Conservation (phyloP, 1,140 invertebrate species). For the Drosophila kanapiae region DNA sequence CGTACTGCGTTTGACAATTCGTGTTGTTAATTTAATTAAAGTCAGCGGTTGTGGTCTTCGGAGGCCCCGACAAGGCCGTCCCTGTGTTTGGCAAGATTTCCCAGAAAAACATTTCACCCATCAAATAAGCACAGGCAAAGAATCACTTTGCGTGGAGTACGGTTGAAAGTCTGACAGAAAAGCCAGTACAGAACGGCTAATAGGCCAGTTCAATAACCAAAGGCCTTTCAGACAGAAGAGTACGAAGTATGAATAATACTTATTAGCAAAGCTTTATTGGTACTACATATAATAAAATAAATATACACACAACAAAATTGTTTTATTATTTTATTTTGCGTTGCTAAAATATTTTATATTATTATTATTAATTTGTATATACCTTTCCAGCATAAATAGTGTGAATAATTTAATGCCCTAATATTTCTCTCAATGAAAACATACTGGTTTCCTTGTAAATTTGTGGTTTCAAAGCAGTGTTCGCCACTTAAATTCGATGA, state of each 20-base stretch:
- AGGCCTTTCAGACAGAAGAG: not conserved
- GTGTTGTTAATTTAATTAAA: slow-evolving; percentile 82
- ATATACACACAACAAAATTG: not conserved
- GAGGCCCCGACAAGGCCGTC: slow-evolving; percentile 7
- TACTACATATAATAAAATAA: not conserved
- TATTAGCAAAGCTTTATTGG: not conserved
- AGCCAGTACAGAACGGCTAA: too few species aligned
- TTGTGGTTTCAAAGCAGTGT: too few species aligned
- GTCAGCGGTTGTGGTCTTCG: slow-evolving; percentile 29
- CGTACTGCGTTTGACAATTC: slow-evolving; percentile 74
- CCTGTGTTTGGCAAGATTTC: slow-evolving; percentile 30
- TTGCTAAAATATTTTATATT: too few species aligned
- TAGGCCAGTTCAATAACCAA: not conserved
- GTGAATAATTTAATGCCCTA: too few species aligned
- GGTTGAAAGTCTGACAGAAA: not conserved
- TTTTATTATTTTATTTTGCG: too few species aligned
- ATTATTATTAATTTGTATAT: too few species aligned
- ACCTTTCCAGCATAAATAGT: too few species aligned
- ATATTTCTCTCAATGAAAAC: too few species aligned
- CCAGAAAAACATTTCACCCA: slow-evolving; percentile 28
- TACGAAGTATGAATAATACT: not conserved
- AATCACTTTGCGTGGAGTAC: not conserved
- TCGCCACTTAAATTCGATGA: too few species aligned
- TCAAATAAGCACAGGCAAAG: slow-evolving; percentile 16
- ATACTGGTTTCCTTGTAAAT: too few species aligned